These are phyloP conservation scores for Eulemur rufifrons DNA, from an alignment of 2,113 vertebrate species.

Conservation along the genomic window DNA sequence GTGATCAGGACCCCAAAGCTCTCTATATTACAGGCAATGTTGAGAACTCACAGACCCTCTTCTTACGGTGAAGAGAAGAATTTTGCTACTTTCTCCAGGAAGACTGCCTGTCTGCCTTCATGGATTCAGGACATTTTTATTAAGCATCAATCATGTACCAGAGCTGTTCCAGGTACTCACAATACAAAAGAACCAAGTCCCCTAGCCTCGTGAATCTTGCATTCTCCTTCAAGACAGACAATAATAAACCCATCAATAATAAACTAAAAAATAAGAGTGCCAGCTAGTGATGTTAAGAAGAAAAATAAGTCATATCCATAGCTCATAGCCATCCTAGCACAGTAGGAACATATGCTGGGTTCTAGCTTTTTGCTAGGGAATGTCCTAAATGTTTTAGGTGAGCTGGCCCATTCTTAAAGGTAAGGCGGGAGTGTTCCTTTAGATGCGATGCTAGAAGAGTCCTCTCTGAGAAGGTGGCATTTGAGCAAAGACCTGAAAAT, in stretches of 20 bases:
- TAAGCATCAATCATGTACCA: background rate
- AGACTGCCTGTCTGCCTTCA: background rate
- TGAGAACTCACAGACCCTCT: background rate
- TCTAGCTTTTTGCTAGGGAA: background rate
- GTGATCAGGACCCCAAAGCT: background rate
- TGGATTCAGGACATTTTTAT: background rate
- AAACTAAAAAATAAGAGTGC: background rate
- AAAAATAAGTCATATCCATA: accelerated
- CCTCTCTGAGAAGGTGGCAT: background rate
- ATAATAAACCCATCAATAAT: background rate
- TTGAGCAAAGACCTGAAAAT: background rate
- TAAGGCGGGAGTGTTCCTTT: background rate
- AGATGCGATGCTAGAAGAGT: accelerated
- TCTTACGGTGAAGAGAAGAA: background rate
- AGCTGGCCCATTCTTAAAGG: accelerated
- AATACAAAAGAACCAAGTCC: background rate
- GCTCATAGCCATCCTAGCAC: accelerated
- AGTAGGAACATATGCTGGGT: accelerated
- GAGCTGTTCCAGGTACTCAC: background rate
- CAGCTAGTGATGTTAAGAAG: background rate
- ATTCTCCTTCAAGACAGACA: background rate
- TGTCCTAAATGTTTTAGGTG: background rate
- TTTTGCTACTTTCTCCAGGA: background rate
- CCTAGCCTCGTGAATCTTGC: background rate
- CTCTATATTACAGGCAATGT: background rate